Conservation (phyloP, 2,797 vertebrate species). For the Eurystomus glaucurus region DNA sequence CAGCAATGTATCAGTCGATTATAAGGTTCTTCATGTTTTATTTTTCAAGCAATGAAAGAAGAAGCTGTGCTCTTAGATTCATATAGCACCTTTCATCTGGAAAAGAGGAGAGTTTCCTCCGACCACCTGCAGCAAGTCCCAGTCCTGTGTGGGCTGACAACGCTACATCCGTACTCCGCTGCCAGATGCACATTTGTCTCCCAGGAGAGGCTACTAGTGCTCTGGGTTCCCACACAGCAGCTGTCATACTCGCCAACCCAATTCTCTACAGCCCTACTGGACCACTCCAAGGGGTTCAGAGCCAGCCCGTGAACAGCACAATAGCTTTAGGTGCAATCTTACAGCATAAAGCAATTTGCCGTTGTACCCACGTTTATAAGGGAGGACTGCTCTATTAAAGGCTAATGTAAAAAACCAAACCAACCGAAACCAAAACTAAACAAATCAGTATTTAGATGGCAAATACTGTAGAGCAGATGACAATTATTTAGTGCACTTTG, state of each 20-base stretch:
- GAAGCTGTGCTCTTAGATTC: neutral
- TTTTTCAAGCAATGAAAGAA: neutral
- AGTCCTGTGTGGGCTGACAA: conserved; percentile 64
- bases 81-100: conserved; percentile 11
- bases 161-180: neutral
- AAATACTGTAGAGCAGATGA: neutral
- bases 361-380: neutral
- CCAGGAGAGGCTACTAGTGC: neutral
- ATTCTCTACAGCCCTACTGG: neutral
- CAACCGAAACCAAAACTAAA: neutral
- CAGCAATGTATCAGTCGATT: neutral
- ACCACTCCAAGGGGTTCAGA: neutral
- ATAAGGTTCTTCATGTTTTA: neutral
- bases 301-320: neutral
- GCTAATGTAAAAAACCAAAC: neutral
- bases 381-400: neutral
- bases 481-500: neutral
- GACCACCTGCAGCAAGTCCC: conserved; percentile 64
- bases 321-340: neutral
- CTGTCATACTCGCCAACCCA: rapidly evolving
- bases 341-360: neutral
- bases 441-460: neutral
- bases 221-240: conserved; percentile 26
- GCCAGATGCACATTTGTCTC: rapidly evolving
- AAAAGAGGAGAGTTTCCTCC: conserved; percentile 33